These are phyloP conservation scores for Buphagus erythrorhynchus DNA, from an alignment of 2,797 vertebrate genomes.

Conservation along the genomic window DNA sequence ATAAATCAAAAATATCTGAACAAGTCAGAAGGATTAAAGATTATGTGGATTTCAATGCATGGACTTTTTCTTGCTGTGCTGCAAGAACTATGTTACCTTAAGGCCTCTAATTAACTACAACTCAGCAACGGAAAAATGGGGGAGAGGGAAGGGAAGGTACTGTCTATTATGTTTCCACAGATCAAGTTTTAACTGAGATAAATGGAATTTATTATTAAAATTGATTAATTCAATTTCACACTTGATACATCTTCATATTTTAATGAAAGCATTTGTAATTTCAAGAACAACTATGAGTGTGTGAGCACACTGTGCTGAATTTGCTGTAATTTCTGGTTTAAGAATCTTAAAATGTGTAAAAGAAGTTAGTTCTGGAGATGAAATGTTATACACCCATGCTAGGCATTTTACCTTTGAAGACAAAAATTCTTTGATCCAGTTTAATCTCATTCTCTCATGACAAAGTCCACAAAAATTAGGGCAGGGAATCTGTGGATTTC, in stretches of 20 bases:
- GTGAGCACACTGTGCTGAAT: not conserved
- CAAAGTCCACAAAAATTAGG: not conserved
- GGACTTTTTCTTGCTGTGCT: not conserved
- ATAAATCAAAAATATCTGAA: not conserved
- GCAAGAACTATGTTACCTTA: not conserved
- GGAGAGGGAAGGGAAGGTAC: not conserved
- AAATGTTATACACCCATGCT: not conserved
- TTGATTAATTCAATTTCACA: slow-evolving; percentile 24
- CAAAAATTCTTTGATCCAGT: not conserved
- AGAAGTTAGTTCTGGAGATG: not conserved
- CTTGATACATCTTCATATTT: slow-evolving; percentile 12
- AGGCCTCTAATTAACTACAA: slow-evolving; percentile 3
- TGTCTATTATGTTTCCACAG: not conserved
- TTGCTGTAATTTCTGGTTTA: not conserved
- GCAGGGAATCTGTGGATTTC: not conserved
- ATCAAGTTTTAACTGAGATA: slow-evolving; percentile 27
- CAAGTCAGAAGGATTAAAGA: not conserved
- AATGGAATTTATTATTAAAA: slow-evolving; percentile 45
- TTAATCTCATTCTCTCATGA: not conserved
- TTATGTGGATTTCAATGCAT: not conserved
- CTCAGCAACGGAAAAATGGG: not conserved
- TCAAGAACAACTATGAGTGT: not conserved
- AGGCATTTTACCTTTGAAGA: not conserved
- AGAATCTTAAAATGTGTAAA: not conserved
- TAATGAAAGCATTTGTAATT: not conserved